Evolutionary conservation across 2,888 invertebrate genomes (phyloP).

Genomic region (Synergus umbraculus): DNA sequence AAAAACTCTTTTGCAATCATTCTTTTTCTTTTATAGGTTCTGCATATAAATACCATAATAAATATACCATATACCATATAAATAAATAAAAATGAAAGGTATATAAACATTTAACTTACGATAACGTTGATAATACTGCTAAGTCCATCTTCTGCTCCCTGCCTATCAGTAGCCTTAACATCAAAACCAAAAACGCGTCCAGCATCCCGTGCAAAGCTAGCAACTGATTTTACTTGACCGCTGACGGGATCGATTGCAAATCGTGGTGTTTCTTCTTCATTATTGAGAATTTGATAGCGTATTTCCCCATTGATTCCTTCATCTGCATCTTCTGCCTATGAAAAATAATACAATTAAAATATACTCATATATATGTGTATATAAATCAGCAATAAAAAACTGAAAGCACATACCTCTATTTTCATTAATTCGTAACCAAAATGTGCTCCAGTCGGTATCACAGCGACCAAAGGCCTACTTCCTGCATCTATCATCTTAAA

Average conservation of each 20-base stretch:
- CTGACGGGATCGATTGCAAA: slow-evolving; percentile 88
- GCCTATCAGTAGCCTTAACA: slow-evolving; percentile 90
- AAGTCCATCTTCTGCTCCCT: slow-evolving; percentile 89
- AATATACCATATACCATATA: neutral
- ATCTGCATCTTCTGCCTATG: slow-evolving; percentile 87
- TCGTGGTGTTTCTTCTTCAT: slow-evolving; percentile 85
- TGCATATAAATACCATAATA: neutral
- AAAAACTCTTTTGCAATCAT: neutral
- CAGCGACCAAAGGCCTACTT: slow-evolving; percentile 89
- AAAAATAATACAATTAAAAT: neutral
- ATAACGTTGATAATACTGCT: slow-evolving; percentile 92
- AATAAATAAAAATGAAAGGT: neutral
- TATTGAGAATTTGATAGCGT: slow-evolving; percentile 86
- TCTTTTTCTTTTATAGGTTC: too few species aligned
- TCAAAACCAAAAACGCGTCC: slow-evolving; percentile 91
- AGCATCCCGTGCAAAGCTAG: slow-evolving; percentile 84
- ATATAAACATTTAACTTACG: slow-evolving; percentile 79
- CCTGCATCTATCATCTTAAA: slow-evolving; percentile 81
- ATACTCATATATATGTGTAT: neutral
- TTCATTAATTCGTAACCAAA: slow-evolving; percentile 90
- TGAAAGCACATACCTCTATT: slow-evolving; percentile 80
- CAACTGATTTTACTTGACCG: slow-evolving; percentile 87
- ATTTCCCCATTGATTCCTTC: slow-evolving; percentile 87
- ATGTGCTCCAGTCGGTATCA: slow-evolving; percentile 88
- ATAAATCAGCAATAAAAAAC: neutral